Percentiles rank a stretch among this genome's conserved stretches.
These are phyloP conservation scores for Aplidium turbinatum DNA, from an alignment of 23 tunicate genomes.

Conservation along the genomic window DNA sequence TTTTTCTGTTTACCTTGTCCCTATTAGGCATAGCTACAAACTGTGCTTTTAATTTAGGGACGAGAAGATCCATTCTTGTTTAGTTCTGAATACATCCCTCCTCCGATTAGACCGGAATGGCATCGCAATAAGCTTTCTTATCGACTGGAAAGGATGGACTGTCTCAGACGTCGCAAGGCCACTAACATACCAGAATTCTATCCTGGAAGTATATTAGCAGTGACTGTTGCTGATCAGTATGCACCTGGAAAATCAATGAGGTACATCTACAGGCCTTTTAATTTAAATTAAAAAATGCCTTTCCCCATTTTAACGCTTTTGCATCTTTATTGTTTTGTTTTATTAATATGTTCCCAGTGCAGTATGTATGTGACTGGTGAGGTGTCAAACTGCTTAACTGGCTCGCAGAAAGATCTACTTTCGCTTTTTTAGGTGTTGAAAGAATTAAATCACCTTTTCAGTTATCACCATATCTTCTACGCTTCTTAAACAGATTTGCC, in stretches of 20 bases:
- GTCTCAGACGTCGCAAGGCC: slow-evolving; percentile 65
- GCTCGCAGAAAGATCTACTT: too few species aligned
- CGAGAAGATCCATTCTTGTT: slow-evolving; percentile 77
- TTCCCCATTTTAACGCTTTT: too few species aligned
- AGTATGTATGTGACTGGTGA: too few species aligned
- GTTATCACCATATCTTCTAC: too few species aligned
- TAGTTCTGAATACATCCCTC: slow-evolving; percentile 75
- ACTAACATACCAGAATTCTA: slow-evolving; percentile 86
- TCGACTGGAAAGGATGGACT: slow-evolving; percentile 85
- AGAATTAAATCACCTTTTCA: too few species aligned
- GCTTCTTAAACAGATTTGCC: slow-evolving; percentile 76
- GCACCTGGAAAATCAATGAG: slow-evolving; percentile 58
- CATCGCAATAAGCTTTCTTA: slow-evolving; percentile 83
- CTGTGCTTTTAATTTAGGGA: slow-evolving; percentile 69
- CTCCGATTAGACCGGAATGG: slow-evolving; percentile 81
- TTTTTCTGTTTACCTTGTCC: too few species aligned
- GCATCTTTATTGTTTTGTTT: too few species aligned
- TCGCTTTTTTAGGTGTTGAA: too few species aligned
- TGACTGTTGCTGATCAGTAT: slow-evolving; percentile 65
- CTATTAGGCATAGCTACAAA: too few species aligned
- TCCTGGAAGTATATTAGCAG: slow-evolving; percentile 80
- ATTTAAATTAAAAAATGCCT: too few species aligned
- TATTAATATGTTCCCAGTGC: background rate
- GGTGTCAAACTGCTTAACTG: too few species aligned
- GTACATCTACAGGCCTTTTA: too few species aligned